Evolutionary conservation across 2,113 vertebrate species (phyloP), one percentile per base, ranked within the genome.

Genomic region (Galemys pyrenaicus): DNA sequence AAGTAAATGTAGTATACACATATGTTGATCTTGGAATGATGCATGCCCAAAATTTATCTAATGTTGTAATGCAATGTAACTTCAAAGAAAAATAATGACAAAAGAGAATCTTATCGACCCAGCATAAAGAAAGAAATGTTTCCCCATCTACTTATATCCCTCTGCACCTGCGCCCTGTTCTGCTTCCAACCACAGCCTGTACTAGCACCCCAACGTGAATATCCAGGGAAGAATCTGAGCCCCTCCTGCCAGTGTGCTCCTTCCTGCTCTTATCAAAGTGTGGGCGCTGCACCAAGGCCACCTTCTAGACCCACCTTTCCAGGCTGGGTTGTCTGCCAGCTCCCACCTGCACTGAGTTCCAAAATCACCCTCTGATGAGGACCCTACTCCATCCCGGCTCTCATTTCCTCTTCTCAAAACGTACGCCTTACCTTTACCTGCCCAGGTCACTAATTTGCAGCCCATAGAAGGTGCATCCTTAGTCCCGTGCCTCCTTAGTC

Each of bases 161-260:
- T n/a, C 6, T 26, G 56, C 30, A 24, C 39, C 3, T 35, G 11
- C 81, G 49, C 24, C n/a, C 49, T 84, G 62, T 26, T 85, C 44
- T 24, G 51, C 28, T 60, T 60, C 51, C 12, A 22, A 5, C n/a
- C 22, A 22, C 26, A 6, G n/a, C 62, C 64, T 2, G 3, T 16
- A 35, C 6, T 5, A 3, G 19, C 5, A 22, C 46, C 65, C 49
- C 74, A 49, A 24, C 3, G 4, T 58, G 49, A 60, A 49, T 0
- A 0, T 26, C 46, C 39, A 0, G 49, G 8, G 30, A 5, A 0
- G 3, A 19, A 15, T n/a, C 22, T 20, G 26, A 22, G 7, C 7
- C 24, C 37, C 3, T 26, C 2, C 15, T 1, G 9, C 41, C 4
- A 12, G 19, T 26, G 32, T 4, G 7, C 39, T 17, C 51, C 9